phyloP scores from a whole-genome alignment of 2,797 vertebrate genomes.

The Clarias pachynema region DNA sequence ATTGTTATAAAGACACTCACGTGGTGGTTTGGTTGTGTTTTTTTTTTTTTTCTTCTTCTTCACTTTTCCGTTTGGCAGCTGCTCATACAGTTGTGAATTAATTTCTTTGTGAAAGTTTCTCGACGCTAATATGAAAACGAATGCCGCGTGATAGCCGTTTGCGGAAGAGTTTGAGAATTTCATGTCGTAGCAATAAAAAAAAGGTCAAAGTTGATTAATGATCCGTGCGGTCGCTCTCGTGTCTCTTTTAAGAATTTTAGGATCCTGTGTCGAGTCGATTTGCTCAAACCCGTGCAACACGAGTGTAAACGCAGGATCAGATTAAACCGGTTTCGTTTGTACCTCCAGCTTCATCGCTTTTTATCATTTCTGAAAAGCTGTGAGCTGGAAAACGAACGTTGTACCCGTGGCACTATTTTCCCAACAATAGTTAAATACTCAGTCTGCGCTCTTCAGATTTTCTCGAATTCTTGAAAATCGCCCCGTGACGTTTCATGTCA shows the following conservation, averaged over 20 bases:
- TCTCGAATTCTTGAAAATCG: not conserved
- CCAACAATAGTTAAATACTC: not conserved
- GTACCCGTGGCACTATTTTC: not conserved
- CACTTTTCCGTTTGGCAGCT: conserved; percentile 52
- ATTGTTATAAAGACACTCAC: conserved; percentile 52
- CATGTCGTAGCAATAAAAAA: not conserved
- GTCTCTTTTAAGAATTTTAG: not conserved
- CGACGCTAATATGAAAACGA: conserved; percentile 6
- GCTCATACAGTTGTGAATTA: conserved; percentile 37
- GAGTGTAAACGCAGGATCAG: not conserved
- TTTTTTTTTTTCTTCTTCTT: not conserved
- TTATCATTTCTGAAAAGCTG: not conserved
- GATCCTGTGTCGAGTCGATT: not conserved
- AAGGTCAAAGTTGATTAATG: not conserved
- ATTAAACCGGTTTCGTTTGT: not conserved
- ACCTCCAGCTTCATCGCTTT: not conserved
- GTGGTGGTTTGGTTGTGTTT: conserved; percentile 6
- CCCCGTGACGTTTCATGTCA: not conserved
- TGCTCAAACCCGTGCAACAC: not conserved
- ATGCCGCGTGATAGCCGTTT: not conserved
- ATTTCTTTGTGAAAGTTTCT: not conserved
- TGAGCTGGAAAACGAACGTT: not conserved
- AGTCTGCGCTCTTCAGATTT: not conserved
- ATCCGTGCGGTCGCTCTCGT: not conserved
- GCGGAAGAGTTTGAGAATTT: not conserved